Evolutionary conservation across 2,888 invertebrate genomes (phyloP).

Genomic region (Chelonus formosanus): DNA sequence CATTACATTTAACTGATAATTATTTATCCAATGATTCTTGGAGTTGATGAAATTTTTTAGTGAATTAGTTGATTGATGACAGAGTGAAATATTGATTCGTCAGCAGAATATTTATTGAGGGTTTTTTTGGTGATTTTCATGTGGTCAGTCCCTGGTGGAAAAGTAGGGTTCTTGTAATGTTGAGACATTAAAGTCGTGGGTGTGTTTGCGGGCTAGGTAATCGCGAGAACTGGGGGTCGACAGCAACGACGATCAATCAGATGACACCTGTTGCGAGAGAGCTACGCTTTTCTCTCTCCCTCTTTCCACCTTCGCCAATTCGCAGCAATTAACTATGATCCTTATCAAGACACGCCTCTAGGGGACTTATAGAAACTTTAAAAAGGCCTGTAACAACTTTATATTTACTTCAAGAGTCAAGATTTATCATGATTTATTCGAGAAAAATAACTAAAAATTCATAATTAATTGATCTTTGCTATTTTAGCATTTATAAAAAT

Average conservation of each 20-base stretch:
- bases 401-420: not conserved
- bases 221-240: slow-evolving; percentile 46
- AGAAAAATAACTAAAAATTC: not conserved
- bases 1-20: too few species aligned
- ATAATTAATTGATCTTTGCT: too few species aligned
- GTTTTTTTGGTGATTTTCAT: slow-evolving; percentile 23
- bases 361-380: slow-evolving; percentile 36
- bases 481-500: too few species aligned
- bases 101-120: slow-evolving; percentile 6
- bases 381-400: not conserved
- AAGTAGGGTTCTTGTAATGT: slow-evolving; percentile 49
- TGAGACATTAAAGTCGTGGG: slow-evolving; percentile 57
- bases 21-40: too few species aligned
- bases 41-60: too few species aligned
- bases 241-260: slow-evolving; percentile 64
- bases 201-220: slow-evolving; percentile 62
- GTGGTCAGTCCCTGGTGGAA: slow-evolving; percentile 1
- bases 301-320: slow-evolving; percentile 62
- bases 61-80: too few species aligned
- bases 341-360: slow-evolving; percentile 56
- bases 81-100: too few species aligned
- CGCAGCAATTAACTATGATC: slow-evolving; percentile 63
- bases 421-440: not conserved
- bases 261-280: slow-evolving; percentile 62
- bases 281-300: slow-evolving; percentile 44